Evolutionary conservation across 1,140 invertebrate species (phyloP).

Genomic region (Drosophila suzukii): DNA sequence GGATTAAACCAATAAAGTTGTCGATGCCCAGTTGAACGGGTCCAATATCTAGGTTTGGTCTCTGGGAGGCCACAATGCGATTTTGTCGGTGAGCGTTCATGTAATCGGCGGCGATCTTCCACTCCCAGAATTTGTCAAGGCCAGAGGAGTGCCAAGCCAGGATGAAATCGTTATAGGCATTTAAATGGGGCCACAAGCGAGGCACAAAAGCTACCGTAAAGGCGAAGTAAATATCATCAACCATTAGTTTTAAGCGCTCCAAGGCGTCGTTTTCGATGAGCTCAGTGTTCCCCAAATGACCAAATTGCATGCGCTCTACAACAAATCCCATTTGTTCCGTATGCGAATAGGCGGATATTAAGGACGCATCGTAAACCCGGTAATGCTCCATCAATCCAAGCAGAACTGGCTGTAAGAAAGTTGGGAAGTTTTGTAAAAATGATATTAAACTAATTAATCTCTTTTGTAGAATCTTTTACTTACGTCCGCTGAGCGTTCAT

Average conservation of each 20-base stretch:
- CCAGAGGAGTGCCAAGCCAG: constrained; percentile 72
- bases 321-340: constrained; percentile 74
- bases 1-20: constrained; percentile 69
- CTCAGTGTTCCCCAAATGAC: constrained; percentile 68
- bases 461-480: background rate
- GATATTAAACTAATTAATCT: background rate
- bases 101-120: constrained; percentile 65
- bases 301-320: constrained; percentile 69
- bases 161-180: constrained; percentile 61
- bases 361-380: constrained; percentile 34
- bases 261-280: constrained; percentile 62
- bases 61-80: constrained; percentile 61
- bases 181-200: constrained; percentile 62
- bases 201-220: constrained; percentile 63
- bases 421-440: no score
- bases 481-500: constrained; percentile 49
- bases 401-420: constrained; percentile 46
- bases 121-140: constrained; percentile 76
- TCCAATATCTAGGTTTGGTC: constrained; percentile 56
- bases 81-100: constrained; percentile 70
- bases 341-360: constrained; percentile 47
- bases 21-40: constrained; percentile 67
- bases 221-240: constrained; percentile 70
- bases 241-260: constrained; percentile 69
- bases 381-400: constrained; percentile 52